Evolutionary conservation across 2,797 vertebrate genomes (phyloP).

Genomic region (Pseudopleuronectes americanus): DNA sequence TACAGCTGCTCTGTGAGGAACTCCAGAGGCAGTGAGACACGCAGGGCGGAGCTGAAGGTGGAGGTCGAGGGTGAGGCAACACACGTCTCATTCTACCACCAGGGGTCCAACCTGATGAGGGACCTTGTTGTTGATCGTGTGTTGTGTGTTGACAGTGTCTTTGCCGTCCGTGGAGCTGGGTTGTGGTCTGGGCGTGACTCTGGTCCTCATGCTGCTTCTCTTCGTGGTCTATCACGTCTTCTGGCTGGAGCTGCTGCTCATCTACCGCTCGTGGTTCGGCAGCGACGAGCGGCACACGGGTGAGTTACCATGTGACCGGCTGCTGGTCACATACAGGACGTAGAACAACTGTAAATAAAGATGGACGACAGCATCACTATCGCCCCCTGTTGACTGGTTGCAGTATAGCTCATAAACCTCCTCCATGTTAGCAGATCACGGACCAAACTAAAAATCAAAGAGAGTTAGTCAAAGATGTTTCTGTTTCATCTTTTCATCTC

Average conservation of each 20-base stretch:
- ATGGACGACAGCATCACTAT: no score
- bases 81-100: no score
- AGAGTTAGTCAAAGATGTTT: no score
- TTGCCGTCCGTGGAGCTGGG: conserved; percentile 89
- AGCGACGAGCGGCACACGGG: conserved; percentile 92
- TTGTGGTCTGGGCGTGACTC: conserved; percentile 88
- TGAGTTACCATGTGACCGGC: conserved; percentile 50
- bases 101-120: no score
- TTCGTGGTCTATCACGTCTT: conserved; percentile 92
- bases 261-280: conserved; percentile 95
- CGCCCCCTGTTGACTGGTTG: no score
- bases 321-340: neutral
- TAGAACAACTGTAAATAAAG: no score
- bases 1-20: conserved; percentile 90
- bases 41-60: conserved; percentile 77
- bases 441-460: no score
- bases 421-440: no score
- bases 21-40: conserved; percentile 66
- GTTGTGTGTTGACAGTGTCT: conserved; percentile 53
- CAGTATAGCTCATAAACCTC: no score
- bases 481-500: no score
- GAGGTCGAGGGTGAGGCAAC: conserved; percentile 86
- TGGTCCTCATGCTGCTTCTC: conserved; percentile 88
- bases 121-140: neutral
- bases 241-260: conserved; percentile 94